Conservation (phyloP, 2,113 vertebrate genomes). For the Lynx canadensis region DNA sequence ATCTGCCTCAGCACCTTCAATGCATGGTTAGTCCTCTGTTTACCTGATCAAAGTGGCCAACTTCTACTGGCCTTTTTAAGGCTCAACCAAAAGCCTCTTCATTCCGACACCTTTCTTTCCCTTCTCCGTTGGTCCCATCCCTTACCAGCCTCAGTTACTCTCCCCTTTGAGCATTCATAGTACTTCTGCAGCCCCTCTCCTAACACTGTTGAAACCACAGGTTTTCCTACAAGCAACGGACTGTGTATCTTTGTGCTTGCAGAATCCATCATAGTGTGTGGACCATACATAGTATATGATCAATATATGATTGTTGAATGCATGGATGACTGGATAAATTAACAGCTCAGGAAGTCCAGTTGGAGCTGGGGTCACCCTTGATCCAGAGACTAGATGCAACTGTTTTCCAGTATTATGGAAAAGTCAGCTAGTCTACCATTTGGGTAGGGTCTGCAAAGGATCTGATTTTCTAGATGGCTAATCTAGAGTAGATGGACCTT, state of each 20-base stretch:
- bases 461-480: not conserved
- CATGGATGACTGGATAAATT: not conserved
- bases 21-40: not conserved
- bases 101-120: not conserved
- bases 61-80: not conserved
- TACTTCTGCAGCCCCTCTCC: not conserved
- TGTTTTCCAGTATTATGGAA: not conserved
- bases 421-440: not conserved
- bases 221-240: not conserved
- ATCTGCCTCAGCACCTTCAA: not conserved
- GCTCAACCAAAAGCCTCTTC: not conserved
- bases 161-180: not conserved
- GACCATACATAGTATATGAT: not conserved
- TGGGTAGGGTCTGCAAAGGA: not conserved
- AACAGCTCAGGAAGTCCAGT: not conserved
- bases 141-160: not conserved
- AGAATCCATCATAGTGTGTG: not conserved
- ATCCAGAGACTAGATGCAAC: not conserved
- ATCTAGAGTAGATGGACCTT: not conserved
- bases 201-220: not conserved
- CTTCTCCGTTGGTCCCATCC: not conserved
- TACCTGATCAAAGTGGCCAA: not conserved
- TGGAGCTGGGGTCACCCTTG: not conserved
- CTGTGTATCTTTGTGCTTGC: not conserved
- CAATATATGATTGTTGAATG: not conserved